Conservation (phyloP, 2,888 invertebrate species). For the Sturmia bella region DNA sequence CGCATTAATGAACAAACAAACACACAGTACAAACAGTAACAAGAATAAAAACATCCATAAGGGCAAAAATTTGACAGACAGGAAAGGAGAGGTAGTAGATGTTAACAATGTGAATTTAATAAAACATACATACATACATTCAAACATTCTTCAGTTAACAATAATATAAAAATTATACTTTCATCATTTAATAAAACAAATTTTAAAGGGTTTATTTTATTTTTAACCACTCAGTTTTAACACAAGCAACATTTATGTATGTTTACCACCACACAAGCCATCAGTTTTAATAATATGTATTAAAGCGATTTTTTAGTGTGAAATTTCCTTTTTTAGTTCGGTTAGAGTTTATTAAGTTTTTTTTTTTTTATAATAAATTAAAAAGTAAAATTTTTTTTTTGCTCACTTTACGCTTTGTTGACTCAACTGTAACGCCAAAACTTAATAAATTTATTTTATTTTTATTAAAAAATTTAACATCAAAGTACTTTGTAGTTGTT, state of each 20-base stretch:
- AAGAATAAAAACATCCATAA: constrained; percentile 17
- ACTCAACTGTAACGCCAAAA: constrained; percentile 73
- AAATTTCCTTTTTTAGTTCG: constrained; percentile 37
- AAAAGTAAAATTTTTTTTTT: constrained; percentile 47
- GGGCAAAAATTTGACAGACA: background rate
- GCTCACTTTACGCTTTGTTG: constrained; percentile 78
- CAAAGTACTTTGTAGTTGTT: background rate
- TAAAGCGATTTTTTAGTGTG: constrained; percentile 24
- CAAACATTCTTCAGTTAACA: background rate
- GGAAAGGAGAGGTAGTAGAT: constrained; percentile 7
- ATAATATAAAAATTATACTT: constrained; percentile 1
- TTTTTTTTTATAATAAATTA: constrained; percentile 26
- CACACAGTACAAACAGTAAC: constrained; percentile 9
- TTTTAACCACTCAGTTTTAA: background rate
- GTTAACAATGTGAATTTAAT: background rate
- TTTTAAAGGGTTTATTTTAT: constrained; percentile 14
- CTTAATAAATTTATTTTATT: background rate
- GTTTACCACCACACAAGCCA: background rate
- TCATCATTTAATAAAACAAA: background rate
- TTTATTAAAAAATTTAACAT: constrained; percentile 40
- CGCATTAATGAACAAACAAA: constrained; percentile 22
- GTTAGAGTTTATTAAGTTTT: constrained; percentile 27
- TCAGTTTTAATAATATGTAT: background rate
- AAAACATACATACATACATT: constrained; percentile 1
- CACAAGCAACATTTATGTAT: constrained; percentile 4